phyloP scores from a whole-genome alignment of 92 coral and sea anemone genomes.

The Siderastrea siderea region DNA sequence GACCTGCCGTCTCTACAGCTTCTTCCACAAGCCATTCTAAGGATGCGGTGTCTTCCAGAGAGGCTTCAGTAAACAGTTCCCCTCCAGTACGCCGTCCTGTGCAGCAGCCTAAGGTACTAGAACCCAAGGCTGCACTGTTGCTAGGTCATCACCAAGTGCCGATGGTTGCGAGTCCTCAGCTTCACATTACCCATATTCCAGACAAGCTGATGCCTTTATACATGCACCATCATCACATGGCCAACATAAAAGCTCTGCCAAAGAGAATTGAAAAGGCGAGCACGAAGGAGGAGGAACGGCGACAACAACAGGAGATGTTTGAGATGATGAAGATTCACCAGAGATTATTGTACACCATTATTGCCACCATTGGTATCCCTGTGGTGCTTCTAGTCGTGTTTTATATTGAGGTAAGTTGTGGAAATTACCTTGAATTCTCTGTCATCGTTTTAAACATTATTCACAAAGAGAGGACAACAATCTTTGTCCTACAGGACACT shows the following conservation, averaged over 20 bases:
- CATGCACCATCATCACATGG: conserved; percentile 83
- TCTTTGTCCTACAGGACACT: too few species aligned
- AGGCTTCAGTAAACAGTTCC: conserved; percentile 61
- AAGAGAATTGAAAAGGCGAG: conserved; percentile 79
- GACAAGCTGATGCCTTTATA: conserved; percentile 90
- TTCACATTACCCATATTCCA: conserved; percentile 85
- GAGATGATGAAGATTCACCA: conserved; percentile 98
- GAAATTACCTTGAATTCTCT: not conserved
- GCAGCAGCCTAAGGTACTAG: conserved; percentile 90
- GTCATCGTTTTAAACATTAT: not conserved
- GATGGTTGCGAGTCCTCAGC: conserved; percentile 80
- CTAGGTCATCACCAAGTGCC: conserved; percentile 97
- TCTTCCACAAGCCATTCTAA: conserved; percentile 66
- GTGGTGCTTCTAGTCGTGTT: conserved; percentile 91
- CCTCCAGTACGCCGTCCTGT: conserved; percentile 85
- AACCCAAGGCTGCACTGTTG: conserved; percentile 91
- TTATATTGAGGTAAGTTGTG: conserved; percentile 84
- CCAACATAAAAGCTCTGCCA: conserved; percentile 48
- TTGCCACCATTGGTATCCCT: conserved; percentile 99
- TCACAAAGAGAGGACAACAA: not conserved
- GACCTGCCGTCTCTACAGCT: conserved; percentile 48
- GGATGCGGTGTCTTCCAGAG: conserved; percentile 56
- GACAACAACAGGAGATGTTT: conserved; percentile 94
- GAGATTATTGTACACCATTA: conserved; percentile 89
- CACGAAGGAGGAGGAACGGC: conserved; percentile 81